phyloP scores from a whole-genome alignment of 2,888 invertebrate genomes.

The Loripinus fragilis region DNA sequence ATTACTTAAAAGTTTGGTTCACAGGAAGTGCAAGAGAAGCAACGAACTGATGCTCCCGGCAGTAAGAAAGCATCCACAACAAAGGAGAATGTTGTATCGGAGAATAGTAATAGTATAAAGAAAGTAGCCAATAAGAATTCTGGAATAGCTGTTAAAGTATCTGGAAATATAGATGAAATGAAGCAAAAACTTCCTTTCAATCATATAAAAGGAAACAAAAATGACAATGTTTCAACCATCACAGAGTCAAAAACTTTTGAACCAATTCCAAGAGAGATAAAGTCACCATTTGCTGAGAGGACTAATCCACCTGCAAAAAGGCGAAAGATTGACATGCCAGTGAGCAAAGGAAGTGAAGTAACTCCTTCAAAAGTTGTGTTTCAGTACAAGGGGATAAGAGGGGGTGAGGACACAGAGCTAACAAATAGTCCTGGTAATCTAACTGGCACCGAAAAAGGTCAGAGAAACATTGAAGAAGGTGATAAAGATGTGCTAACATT shows the following conservation, averaged over 20 bases:
- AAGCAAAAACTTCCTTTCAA: background rate
- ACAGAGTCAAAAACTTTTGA: no score
- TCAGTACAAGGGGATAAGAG: slow-evolving; percentile 2
- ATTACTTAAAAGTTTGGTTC: slow-evolving; percentile 54
- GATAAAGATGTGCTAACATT: background rate
- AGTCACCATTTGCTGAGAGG: background rate
- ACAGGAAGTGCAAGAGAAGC: background rate
- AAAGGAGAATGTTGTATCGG: no score
- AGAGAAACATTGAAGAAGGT: background rate
- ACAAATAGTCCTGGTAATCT: background rate
- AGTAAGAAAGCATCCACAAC: no score
- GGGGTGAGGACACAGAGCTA: background rate
- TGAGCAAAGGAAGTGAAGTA: background rate
- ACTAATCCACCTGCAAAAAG: background rate
- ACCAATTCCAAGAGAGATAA: no score
- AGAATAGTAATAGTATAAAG: no score
- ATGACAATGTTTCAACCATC: no score
- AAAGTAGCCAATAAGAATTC: no score
- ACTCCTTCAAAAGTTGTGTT: background rate
- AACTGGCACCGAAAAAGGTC: background rate
- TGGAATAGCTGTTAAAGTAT: no score
- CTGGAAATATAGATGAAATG: background rate
- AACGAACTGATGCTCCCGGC: background rate
- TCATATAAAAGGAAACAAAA: no score
- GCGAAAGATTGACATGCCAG: background rate